Evolutionary conservation across 2,113 vertebrate genomes (phyloP).

Genomic region (Sturnira hondurensis): DNA sequence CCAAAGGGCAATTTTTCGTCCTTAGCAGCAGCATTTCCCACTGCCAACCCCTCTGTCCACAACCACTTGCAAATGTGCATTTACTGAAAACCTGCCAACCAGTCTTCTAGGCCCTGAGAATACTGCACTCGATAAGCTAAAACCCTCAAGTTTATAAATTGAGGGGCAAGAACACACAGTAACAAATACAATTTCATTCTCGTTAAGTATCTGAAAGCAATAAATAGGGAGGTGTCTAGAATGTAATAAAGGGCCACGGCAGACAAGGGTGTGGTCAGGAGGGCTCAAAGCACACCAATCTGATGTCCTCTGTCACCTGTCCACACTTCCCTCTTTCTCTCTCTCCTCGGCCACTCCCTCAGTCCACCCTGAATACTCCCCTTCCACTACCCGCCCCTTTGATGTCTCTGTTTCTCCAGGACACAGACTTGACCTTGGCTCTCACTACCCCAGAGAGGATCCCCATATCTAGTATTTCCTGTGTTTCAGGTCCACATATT

Average conservation of each 20-base stretch:
- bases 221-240: background rate
- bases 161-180: background rate
- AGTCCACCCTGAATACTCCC: background rate
- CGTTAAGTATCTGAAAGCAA: background rate
- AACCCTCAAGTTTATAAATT: background rate
- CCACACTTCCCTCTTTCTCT: background rate
- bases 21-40: background rate
- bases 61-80: background rate
- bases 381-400: background rate
- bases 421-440: background rate
- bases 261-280: background rate
- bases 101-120: background rate
- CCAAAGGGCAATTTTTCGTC: background rate
- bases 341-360: background rate
- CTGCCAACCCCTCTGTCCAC: background rate
- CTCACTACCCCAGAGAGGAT: background rate
- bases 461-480: background rate
- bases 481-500: background rate
- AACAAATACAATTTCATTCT: background rate
- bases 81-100: background rate
- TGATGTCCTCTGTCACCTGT: background rate
- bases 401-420: background rate
- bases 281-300: background rate
- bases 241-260: background rate
- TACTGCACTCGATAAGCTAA: background rate